Percentiles rank a stretch among this genome's conserved stretches.
These are phyloP conservation scores for Eutolmus rufibarbis DNA, from an alignment of 2,888 invertebrate genomes.

Conservation along the genomic window DNA sequence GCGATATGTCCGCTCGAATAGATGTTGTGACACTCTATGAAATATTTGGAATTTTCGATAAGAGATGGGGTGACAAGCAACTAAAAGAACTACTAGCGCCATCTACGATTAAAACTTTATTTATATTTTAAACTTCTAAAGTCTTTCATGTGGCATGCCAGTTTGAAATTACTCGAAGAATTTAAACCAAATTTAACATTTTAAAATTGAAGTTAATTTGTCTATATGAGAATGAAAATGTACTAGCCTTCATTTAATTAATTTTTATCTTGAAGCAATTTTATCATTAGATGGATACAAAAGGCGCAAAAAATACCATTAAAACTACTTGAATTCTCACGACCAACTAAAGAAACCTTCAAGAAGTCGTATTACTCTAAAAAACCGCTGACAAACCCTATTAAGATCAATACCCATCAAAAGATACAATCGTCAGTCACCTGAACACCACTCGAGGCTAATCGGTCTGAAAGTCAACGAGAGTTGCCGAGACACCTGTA, in stretches of 20 bases:
- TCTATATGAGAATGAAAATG: too few species aligned
- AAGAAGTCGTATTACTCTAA: not conserved
- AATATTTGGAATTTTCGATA: not conserved
- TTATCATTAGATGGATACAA: not conserved
- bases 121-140: not conserved
- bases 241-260: too few species aligned
- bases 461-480: not conserved
- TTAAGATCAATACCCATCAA: not conserved
- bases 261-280: not conserved
- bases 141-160: too few species aligned
- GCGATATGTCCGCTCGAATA: not conserved
- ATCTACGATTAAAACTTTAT: not conserved
- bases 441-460: not conserved
- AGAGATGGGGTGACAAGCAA: not conserved
- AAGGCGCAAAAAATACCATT: not conserved
- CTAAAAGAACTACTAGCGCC: not conserved
- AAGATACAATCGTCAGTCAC: not conserved
- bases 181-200: too few species aligned
- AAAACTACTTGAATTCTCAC: not conserved
- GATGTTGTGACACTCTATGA: not conserved
- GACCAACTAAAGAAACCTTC: not conserved
- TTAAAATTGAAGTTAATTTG: too few species aligned
- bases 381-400: not conserved
- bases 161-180: too few species aligned
- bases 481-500: not conserved